phyloP scores from a whole-genome alignment of 2,113 vertebrate genomes.

The Madoqua kirkii region DNA sequence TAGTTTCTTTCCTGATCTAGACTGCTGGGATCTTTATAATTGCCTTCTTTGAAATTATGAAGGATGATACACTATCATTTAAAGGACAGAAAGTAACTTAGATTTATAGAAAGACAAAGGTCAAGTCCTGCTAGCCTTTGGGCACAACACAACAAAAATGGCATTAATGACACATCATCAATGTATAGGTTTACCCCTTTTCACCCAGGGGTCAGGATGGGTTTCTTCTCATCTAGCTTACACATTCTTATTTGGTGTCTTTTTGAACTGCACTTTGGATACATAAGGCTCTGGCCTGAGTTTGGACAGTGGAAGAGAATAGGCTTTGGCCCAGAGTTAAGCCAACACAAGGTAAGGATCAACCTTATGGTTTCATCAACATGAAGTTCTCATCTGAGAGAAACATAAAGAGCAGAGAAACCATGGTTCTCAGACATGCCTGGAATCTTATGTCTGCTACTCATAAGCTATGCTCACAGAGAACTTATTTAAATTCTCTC shows the following conservation, averaged over 20 bases:
- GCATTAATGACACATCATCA: neutral
- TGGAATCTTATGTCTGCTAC: neutral
- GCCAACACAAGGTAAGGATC: neutral
- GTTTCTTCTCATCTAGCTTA: neutral
- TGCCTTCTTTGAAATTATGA: neutral
- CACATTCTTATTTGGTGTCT: neutral
- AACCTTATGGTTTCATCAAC: neutral
- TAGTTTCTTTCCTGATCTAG: conserved; percentile 2
- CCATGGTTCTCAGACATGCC: neutral
- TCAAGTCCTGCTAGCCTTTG: neutral
- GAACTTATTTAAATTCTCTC: neutral
- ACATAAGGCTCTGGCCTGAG: neutral
- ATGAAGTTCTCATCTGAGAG: neutral
- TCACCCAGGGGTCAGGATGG: neutral
- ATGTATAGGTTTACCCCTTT: neutral
- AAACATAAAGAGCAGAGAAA: neutral
- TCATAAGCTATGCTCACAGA: neutral
- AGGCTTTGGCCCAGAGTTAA: neutral
- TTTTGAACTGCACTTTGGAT: neutral
- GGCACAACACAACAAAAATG: neutral
- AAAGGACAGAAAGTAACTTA: neutral
- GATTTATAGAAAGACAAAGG: neutral
- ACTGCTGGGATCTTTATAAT: neutral
- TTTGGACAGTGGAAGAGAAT: neutral
- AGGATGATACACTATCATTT: neutral